These are phyloP conservation scores for Percina caprodes DNA, from an alignment of 2,113 vertebrate genomes.

Conservation along the genomic window DNA sequence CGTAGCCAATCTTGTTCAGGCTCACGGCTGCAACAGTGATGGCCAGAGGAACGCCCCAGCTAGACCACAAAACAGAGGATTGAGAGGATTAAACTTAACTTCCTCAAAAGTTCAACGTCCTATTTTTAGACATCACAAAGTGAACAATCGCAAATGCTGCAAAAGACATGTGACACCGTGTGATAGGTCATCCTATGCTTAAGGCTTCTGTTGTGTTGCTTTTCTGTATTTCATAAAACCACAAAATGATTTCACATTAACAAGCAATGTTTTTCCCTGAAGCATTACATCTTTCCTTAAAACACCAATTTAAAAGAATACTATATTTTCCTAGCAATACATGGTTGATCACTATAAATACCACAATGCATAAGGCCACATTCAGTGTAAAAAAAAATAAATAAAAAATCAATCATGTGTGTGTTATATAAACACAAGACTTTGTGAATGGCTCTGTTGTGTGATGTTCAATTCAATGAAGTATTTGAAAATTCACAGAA, in stretches of 20 bases:
- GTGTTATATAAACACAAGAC: slow-evolving; percentile 1
- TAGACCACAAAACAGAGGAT: slow-evolving; percentile 59
- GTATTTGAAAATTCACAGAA: slow-evolving; percentile 27
- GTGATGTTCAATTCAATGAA: slow-evolving; percentile 33
- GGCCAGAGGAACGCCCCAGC: slow-evolving; percentile 92
- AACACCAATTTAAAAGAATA: neutral
- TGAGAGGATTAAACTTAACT: neutral
- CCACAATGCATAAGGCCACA: neutral
- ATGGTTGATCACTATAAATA: slow-evolving; percentile 8
- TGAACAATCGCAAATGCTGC: neutral
- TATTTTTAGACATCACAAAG: neutral
- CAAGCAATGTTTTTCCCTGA: neutral
- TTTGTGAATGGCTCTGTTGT: slow-evolving; percentile 57
- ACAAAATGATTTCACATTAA: neutral
- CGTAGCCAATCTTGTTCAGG: slow-evolving; percentile 93
- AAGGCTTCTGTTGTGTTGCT: slow-evolving; percentile 8
- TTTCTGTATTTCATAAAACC: slow-evolving; percentile 1
- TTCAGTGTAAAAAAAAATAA: too few species aligned
- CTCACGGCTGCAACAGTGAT: slow-evolving; percentile 89
- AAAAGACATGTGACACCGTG: slow-evolving; percentile 37
- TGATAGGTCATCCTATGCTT: slow-evolving; percentile 39
- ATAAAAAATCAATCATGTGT: neutral
- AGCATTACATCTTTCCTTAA: neutral
- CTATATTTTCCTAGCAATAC: neutral
- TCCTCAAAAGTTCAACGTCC: slow-evolving; percentile 7